These are phyloP conservation scores for Panzeria rudis DNA, from an alignment of 2,888 invertebrate species.

Conservation along the genomic window DNA sequence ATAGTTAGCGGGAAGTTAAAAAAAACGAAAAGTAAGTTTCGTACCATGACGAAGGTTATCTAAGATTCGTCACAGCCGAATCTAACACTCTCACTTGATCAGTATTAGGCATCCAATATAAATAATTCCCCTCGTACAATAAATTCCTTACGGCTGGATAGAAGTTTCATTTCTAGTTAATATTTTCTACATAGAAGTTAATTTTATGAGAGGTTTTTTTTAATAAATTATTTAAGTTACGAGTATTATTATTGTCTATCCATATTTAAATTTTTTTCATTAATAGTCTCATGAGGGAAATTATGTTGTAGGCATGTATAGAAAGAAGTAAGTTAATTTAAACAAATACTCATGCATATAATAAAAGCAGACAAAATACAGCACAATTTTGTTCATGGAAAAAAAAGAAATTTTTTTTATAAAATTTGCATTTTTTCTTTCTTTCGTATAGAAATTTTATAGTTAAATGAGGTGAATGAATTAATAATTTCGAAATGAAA, in stretches of 20 bases:
- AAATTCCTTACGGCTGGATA: background rate
- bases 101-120: background rate
- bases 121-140: background rate
- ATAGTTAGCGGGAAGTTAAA: too few species aligned
- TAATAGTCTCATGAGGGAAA: conserved; percentile 51
- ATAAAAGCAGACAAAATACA: conserved; percentile 21
- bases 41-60: too few species aligned
- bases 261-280: conserved; percentile 30
- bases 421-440: conserved; percentile 58
- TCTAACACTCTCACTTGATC: background rate
- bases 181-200: conserved; percentile 14
- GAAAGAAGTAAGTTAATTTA: conserved; percentile 27
- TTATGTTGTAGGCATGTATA: conserved; percentile 48
- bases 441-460: conserved; percentile 32
- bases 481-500: conserved; percentile 38
- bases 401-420: conserved; percentile 50
- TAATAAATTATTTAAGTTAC: conserved; percentile 7
- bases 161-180: background rate
- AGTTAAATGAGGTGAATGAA: conserved; percentile 60
- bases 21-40: too few species aligned
- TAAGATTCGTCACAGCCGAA: too few species aligned
- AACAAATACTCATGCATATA: conserved; percentile 24
- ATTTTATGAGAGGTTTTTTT: conserved; percentile 37
- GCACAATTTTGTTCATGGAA: conserved; percentile 10
- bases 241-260: conserved; percentile 15